Conservation (phyloP, 2,797 vertebrate genomes). For the Okamejei kenojei region DNA sequence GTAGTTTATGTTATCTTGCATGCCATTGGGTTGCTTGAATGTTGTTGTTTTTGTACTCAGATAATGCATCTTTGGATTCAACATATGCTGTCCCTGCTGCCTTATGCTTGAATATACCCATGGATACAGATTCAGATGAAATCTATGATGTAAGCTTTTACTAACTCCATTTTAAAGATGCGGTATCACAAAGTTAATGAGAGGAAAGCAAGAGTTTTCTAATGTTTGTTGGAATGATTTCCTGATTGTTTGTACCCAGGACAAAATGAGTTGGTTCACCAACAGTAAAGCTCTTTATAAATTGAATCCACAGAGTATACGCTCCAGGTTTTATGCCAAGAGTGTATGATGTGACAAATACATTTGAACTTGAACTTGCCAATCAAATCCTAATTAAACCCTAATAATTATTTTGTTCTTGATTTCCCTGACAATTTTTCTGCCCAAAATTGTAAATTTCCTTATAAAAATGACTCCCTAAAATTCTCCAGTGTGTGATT, state of each 20-base stretch:
- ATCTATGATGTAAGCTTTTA: conserved; percentile 15
- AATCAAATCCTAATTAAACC: not conserved
- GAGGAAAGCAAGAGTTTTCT: not conserved
- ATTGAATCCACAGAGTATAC: not conserved
- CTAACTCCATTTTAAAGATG: not conserved
- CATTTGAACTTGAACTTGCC: too few species aligned
- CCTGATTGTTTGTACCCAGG: not conserved
- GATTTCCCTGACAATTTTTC: not conserved
- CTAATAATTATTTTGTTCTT: not conserved
- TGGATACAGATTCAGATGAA: conserved; percentile 23
- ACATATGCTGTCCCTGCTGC: conserved; percentile 34
- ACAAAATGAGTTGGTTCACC: not conserved
- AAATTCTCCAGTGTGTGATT: not conserved
- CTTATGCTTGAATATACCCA: not conserved
- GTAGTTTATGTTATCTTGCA: too few species aligned
- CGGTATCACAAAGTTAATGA: not conserved
- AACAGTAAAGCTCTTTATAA: not conserved
- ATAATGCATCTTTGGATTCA: conserved; percentile 30
- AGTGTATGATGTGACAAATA: too few species aligned
- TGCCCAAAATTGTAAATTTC: not conserved
- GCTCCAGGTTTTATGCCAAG: not conserved
- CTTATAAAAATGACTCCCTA: not conserved
- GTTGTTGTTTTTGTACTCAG: not conserved
- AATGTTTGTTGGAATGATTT: not conserved
- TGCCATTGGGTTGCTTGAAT: too few species aligned